Conservation (phyloP, 2,113 vertebrate species). For the Prionailurus bengalensis region DNA sequence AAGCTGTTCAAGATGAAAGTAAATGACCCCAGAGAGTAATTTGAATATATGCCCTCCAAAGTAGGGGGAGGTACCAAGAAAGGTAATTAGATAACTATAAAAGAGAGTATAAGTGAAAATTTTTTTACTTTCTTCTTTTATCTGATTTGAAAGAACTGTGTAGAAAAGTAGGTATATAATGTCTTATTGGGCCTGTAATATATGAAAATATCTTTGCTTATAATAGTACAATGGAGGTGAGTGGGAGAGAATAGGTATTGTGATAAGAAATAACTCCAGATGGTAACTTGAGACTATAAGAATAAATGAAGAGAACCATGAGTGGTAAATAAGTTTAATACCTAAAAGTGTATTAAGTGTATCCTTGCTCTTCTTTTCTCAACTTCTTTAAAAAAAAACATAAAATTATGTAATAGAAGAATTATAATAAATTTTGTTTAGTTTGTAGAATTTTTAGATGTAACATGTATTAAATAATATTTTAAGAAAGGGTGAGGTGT, state of each 20-base stretch:
- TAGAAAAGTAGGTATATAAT: too few species aligned
- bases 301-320: not conserved
- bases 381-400: not conserved
- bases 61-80: not conserved
- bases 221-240: not conserved
- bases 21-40: not conserved
- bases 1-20: too few species aligned
- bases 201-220: not conserved
- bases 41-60: not conserved
- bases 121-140: not conserved
- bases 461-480: not conserved
- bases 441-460: not conserved
- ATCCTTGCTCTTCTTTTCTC: not conserved
- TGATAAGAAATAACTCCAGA: not conserved
- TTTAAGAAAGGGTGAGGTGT: not conserved
- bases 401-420: not conserved
- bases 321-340: not conserved
- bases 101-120: not conserved
- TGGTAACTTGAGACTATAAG: not conserved
- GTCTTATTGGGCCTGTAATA: too few species aligned
- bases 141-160: too few species aligned
- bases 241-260: not conserved
- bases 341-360: not conserved
- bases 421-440: not conserved
- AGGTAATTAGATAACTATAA: not conserved